phyloP scores from a whole-genome alignment of 2,888 invertebrate genomes.

The Embidobia sp. region DNA sequence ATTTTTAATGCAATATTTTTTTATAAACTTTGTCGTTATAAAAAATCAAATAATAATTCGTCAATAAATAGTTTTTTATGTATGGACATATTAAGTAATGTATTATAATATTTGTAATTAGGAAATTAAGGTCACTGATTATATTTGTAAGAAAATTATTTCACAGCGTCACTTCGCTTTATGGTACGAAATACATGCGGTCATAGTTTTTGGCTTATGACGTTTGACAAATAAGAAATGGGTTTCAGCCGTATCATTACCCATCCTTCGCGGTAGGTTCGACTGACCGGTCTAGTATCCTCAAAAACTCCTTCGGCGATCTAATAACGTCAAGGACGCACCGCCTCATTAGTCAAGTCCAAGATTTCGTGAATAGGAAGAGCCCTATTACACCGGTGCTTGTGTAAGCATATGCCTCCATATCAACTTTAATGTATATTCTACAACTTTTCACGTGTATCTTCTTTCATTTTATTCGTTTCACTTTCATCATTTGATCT shows the following conservation, averaged over 20 bases:
- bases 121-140: too few species aligned
- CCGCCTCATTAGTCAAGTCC: constrained; percentile 81
- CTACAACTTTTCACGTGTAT: constrained; percentile 56
- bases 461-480: constrained; percentile 56
- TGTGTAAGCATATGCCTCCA: constrained; percentile 70
- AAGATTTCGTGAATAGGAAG: constrained; percentile 69
- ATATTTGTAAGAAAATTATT: constrained; percentile 74
- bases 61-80: too few species aligned
- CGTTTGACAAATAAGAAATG: constrained; percentile 82
- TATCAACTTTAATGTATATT: constrained; percentile 62
- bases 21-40: too few species aligned
- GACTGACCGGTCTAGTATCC: constrained; percentile 73
- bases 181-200: constrained; percentile 73
- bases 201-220: constrained; percentile 77
- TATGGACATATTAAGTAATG: too few species aligned
- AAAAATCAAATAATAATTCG: too few species aligned
- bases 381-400: constrained; percentile 73
- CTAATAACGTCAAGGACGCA: constrained; percentile 81
- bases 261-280: constrained; percentile 79
- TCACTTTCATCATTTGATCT: constrained; percentile 51
- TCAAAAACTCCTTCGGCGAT: constrained; percentile 81
- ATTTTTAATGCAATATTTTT: too few species aligned
- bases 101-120: too few species aligned
- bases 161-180: constrained; percentile 71
- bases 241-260: constrained; percentile 81